Evolutionary conservation across 2,888 invertebrate species (phyloP).

Genomic region (Tinea pellionella): DNA sequence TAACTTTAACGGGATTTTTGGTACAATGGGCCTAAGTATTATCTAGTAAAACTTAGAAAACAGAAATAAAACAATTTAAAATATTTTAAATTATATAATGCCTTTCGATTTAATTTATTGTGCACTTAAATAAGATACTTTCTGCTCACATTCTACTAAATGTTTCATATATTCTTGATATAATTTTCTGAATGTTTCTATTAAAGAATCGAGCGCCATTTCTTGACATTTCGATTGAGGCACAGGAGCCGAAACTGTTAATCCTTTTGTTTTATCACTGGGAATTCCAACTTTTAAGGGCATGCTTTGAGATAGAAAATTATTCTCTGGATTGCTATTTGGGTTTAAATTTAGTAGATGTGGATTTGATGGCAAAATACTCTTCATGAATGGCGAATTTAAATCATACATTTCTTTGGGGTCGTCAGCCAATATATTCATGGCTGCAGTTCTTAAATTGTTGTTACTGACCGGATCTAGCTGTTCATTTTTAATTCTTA

Average conservation of each 20-base stretch:
- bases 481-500: not conserved
- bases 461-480: not conserved
- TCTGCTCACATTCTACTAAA: not conserved
- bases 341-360: not conserved
- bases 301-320: not conserved
- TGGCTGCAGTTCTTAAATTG: not conserved
- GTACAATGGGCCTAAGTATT: no score
- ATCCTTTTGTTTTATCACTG: not conserved
- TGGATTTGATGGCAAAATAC: not conserved
- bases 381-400: no score
- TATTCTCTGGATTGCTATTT: not conserved
- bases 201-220: not conserved
- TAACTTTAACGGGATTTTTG: no score
- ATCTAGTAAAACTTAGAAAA: no score
- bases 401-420: no score
- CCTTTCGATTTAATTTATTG: no score
- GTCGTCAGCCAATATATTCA: not conserved
- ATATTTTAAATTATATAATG: no score
- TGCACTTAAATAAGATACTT: no score
- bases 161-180: constrained; percentile 6
- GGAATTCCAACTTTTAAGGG: not conserved
- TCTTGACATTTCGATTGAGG: constrained; percentile 9
- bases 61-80: no score
- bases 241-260: not conserved
- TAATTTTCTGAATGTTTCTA: constrained; percentile 5